Percentiles rank a stretch among this genome's conserved stretches.
These are phyloP conservation scores for Terrapene triunguis DNA, from an alignment of 2,113 vertebrate genomes.

Conservation along the genomic window DNA sequence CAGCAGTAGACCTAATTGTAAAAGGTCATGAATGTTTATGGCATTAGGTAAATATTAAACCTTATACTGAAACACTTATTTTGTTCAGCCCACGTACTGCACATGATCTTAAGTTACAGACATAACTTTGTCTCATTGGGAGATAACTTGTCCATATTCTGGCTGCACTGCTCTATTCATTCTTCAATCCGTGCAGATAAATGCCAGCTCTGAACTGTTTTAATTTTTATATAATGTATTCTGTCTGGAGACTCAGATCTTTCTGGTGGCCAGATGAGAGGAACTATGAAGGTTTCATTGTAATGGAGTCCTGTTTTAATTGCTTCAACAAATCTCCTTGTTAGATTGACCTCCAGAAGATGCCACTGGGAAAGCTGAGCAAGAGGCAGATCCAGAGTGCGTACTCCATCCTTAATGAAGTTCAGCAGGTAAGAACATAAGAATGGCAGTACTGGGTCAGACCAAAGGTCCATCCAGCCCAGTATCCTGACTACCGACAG, in stretches of 20 bases:
- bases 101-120: background rate
- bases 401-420: conserved; percentile 94
- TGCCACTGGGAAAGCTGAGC: conserved; percentile 97
- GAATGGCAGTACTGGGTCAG: no score
- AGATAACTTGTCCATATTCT: background rate
- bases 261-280: background rate
- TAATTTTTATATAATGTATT: background rate
- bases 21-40: background rate
- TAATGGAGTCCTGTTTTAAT: background rate
- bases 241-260: background rate
- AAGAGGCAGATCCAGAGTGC: conserved; percentile 98
- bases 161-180: background rate
- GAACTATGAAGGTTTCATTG: background rate
- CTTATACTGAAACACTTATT: background rate
- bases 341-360: conserved; percentile 98
- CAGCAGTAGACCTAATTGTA: background rate
- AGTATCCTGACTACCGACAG: no score
- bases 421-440: conserved; percentile 84
- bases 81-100: background rate
- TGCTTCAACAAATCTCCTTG: background rate
- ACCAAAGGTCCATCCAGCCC: no score
- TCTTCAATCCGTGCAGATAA: background rate
- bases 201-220: background rate
- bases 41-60: background rate
- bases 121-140: background rate